Conservation (phyloP, 2,797 vertebrate species). For the Cyprinella venusta region DNA sequence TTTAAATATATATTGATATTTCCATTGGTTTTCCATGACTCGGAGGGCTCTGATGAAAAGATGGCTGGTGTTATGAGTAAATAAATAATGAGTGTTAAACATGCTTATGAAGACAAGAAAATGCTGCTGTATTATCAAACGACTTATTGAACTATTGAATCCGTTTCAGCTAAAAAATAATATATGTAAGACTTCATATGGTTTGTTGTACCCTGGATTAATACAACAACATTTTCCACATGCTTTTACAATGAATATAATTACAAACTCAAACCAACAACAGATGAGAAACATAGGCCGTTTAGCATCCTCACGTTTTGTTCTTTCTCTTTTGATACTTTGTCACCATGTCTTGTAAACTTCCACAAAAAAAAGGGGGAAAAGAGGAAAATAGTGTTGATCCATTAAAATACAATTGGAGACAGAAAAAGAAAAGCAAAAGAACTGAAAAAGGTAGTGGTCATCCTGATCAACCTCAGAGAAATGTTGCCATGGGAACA, state of each 20-base stretch:
- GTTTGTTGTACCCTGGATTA: constrained; percentile 41
- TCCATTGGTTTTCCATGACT: background rate
- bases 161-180: background rate
- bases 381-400: constrained; percentile 35
- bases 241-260: constrained; percentile 52
- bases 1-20: background rate
- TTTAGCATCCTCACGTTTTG: constrained; percentile 92
- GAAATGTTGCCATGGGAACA: constrained; percentile 25
- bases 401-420: constrained; percentile 42
- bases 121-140: constrained; percentile 18
- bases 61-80: constrained; percentile 1
- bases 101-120: constrained; percentile 21
- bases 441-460: background rate
- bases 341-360: constrained; percentile 99
- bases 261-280: constrained; percentile 56
- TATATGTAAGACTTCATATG: background rate
- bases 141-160: background rate
- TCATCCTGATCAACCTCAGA: constrained; percentile 18
- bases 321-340: constrained; percentile 99
- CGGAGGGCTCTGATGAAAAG: background rate
- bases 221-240: constrained; percentile 72
- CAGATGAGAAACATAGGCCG: constrained; percentile 57
- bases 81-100: constrained; percentile 20
- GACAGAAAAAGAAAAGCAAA: constrained; percentile 46
- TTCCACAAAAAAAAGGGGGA: constrained; percentile 69